Base-by-base conservation (phyloP, 1,140 invertebrate genomes). In the Dreissena polymorpha region DNA sequence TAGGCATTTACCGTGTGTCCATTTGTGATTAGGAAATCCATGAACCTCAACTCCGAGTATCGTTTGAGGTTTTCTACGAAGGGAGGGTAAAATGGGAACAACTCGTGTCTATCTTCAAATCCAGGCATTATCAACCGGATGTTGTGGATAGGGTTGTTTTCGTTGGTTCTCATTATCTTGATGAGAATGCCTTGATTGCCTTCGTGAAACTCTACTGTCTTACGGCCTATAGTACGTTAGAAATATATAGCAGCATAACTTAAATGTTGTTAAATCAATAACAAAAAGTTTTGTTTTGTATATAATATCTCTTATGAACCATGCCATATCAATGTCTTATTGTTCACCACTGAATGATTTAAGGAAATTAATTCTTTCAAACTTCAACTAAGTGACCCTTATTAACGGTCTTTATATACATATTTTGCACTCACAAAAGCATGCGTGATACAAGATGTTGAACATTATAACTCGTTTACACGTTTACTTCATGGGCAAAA, bases 21-120 rank as follows among this genome's bases (percentile, higher is more conserved):
- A 73, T 89, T 89, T 53, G 88, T 88, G 55, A 76, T 73, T 10
- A 88, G 55, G 53, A 88, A 89, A 27, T 88, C 88, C 88, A 90
- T 90, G 65, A 84, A 90, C 51, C 88, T 63, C 0, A 89, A 10
- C 53, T 88, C 88, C 0, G 87, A 89, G 53, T 86, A 90, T 25
- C 87, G 73, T 78, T 80, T 87, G 3, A 90, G 64, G 68, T 65
- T 83, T 64, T 90, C 88, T 21, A 88, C 29, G 72, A 88, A 90
- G 51, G 77, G 51, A 12, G 88, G 88, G 80, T 90, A 82, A 60
- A 88, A 90, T 29, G 88, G 89, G 55, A 90, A 90, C 23, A 74
- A 70, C 27, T 88, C 83, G 60, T 88, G 86, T 16, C 84, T 77
- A 18, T 87, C 69, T 69, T 90, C 89, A 81, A 85, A 90, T 18